phyloP scores from a whole-genome alignment of 2,888 invertebrate genomes.

The Stenolophus ochropezus region DNA sequence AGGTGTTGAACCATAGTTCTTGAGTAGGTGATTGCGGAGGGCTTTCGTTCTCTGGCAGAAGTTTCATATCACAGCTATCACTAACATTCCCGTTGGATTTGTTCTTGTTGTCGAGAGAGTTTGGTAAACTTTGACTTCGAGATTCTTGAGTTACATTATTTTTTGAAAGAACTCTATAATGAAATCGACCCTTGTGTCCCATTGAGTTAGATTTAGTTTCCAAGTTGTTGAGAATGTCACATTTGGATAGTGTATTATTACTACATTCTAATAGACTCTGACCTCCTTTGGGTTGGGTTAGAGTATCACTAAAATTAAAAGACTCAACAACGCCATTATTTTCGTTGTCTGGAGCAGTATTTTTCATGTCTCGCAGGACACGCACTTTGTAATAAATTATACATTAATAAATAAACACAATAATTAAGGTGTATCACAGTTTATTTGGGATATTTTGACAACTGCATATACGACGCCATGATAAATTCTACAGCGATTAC shows the following conservation, averaged over 20 bases:
- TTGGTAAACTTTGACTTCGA: constrained; percentile 72
- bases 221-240: constrained; percentile 63
- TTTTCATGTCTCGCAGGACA: constrained; percentile 63
- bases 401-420: constrained; percentile 54
- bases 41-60: constrained; percentile 65
- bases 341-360: constrained; percentile 64
- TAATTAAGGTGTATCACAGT: constrained; percentile 57
- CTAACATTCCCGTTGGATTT: constrained; percentile 62
- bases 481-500: constrained; percentile 55
- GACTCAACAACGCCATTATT: constrained; percentile 62
- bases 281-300: constrained; percentile 63
- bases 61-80: constrained; percentile 68
- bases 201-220: constrained; percentile 64
- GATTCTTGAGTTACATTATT: constrained; percentile 66
- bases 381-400: constrained; percentile 59
- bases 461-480: constrained; percentile 60
- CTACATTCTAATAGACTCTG: constrained; percentile 64
- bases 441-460: constrained; percentile 62
- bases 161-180: constrained; percentile 65
- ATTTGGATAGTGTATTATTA: constrained; percentile 60
- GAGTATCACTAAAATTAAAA: constrained; percentile 63
- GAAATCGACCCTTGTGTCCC: constrained; percentile 66
- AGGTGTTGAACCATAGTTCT: constrained; percentile 74
- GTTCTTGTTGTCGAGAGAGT: constrained; percentile 69
- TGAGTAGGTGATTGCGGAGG: constrained; percentile 64